phyloP scores from a whole-genome alignment of 1,140 invertebrate genomes.

The Polypedilum vanderplanki region DNA sequence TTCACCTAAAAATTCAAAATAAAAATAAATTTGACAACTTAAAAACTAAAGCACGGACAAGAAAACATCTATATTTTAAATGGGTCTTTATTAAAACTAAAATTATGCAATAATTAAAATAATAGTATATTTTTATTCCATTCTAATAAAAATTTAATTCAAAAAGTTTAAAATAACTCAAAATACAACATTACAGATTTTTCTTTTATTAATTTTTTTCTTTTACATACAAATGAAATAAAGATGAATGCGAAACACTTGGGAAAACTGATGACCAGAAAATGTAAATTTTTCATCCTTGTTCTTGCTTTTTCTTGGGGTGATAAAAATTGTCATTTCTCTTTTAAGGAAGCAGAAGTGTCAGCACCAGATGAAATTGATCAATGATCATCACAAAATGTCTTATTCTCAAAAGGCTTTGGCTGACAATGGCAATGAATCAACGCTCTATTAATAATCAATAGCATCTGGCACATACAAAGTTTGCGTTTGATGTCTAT shows the following conservation, averaged over 20 bases:
- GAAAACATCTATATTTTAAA: no score
- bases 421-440: neutral
- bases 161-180: no score
- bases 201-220: no score
- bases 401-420: no score
- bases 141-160: no score
- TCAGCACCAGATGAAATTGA: neutral
- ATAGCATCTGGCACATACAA: neutral
- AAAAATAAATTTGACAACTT: no score
- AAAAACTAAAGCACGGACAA: no score
- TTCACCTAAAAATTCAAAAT: no score
- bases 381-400: neutral
- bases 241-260: neutral
- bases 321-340: neutral
- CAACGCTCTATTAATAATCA: neutral
- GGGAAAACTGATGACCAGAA: neutral
- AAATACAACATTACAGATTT: no score
- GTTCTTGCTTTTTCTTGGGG: neutral
- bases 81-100: no score
- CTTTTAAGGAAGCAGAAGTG: neutral
- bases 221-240: neutral
- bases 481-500: neutral
- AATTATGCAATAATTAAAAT: no score
- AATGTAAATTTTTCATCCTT: conserved; percentile 14
- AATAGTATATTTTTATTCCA: no score